Base-by-base conservation (phyloP, 2,888 invertebrate genomes). In the Eristalinus aeneus region DNA sequence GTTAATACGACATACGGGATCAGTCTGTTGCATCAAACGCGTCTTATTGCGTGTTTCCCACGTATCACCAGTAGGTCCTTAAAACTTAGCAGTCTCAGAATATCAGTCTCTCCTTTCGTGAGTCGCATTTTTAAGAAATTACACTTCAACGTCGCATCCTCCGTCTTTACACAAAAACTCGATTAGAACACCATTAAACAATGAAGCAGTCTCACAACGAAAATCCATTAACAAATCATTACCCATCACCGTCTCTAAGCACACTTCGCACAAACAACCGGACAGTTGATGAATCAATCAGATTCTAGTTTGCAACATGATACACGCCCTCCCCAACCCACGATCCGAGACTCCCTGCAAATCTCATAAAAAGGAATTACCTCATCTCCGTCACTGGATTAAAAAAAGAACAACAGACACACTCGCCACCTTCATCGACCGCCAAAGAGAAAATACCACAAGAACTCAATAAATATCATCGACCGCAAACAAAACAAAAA, bases 381-480 rank as follows among this genome's bases (percentile, higher is more conserved):
- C 80, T 80, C 80, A 80, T 69, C 80, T 32, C 31, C 12, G 23
- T 23, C 11, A 60, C 58, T 34, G 20, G 32, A 34, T 27, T 31
- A 27, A 23, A 68, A 60, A 22, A 32, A 53, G 12, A 31, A 58
- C 1, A 58, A 10, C 61, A 12, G 27, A 34, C 23, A 74, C 2
- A 39, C 31, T 20, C 46, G 31, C 68, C 61, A 54, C 79, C 75
- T 74, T 65, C 69, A 71, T 65, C 39, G 60, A 16, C 65, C 56
- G 79, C 72, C 78, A 79, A 46, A 46, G 10, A 20, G 36, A 80
- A 68, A 73, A 76, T 68, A 64, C 84, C 84, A 85, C 72, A 80
- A 85, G 76, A 85, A 80, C 76, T 71, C 68, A 73, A 68, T 75
- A 64, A 76, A 68, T 76, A 73, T 68, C 68, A 76, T 46, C 63